These are phyloP conservation scores for Drosophila lacertosa DNA, from an alignment of 1,140 invertebrate species.

Conservation along the genomic window DNA sequence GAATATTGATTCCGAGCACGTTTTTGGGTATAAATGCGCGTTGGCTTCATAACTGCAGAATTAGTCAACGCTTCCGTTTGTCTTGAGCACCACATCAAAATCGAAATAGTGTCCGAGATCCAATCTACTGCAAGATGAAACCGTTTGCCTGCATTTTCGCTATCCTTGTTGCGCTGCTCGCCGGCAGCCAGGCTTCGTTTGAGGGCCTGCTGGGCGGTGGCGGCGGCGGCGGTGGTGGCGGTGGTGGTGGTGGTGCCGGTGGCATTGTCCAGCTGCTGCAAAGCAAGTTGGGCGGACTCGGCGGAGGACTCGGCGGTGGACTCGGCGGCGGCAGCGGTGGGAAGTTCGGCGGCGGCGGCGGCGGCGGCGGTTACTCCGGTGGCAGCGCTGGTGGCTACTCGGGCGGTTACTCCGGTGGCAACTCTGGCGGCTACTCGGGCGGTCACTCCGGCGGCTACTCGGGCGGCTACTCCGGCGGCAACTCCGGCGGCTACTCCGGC, in stretches of 20 bases:
- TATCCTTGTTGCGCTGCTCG: constrained; percentile 64
- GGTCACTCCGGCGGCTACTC: constrained; percentile 35
- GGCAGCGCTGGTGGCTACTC: constrained; percentile 21
- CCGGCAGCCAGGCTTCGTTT: constrained; percentile 57
- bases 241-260: constrained; percentile 43
- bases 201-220: constrained; percentile 65
- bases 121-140: constrained; percentile 55
- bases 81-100: constrained; percentile 57
- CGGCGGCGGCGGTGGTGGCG: constrained; percentile 54
- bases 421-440: constrained; percentile 33
- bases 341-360: constrained; percentile 27
- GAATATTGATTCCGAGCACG: constrained; percentile 26
- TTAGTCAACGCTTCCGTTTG: constrained; percentile 67
- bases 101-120: constrained; percentile 12
- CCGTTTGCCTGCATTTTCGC: constrained; percentile 73
- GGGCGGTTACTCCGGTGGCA: constrained; percentile 35
- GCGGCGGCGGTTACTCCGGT: constrained; percentile 49
- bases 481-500: constrained; percentile 33
- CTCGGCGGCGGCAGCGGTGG: constrained; percentile 21
- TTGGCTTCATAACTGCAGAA: constrained; percentile 28
- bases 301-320: constrained; percentile 30
- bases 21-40: constrained; percentile 63
- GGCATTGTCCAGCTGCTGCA: constrained; percentile 62
- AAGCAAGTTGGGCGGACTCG: constrained; percentile 54
- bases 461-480: constrained; percentile 29